These are phyloP conservation scores for Desmodus rotundus DNA, from an alignment of 2,113 vertebrate species.

Conservation along the genomic window DNA sequence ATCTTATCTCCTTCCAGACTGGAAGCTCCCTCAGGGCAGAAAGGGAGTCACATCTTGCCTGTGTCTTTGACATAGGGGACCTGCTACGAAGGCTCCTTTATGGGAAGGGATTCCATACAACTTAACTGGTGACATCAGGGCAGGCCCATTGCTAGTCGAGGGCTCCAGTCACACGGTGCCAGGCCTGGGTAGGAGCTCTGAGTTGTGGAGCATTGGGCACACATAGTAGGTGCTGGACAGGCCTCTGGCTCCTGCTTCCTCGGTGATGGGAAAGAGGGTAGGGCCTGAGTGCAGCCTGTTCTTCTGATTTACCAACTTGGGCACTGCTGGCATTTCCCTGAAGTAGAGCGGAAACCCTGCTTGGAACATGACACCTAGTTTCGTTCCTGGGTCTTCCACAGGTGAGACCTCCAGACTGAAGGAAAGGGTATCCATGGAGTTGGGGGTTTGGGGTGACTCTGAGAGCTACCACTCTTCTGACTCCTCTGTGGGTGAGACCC, in stretches of 20 bases:
- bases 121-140: not conserved
- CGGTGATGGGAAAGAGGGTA: not conserved
- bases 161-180: not conserved
- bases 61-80: not conserved
- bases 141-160: not conserved
- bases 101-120: not conserved
- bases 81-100: not conserved
- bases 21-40: not conserved
- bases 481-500: not conserved
- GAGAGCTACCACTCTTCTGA: not conserved
- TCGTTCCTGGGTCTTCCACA: not conserved
- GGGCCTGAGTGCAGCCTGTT: not conserved
- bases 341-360: not conserved
- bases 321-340: not conserved
- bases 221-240: not conserved
- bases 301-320: not conserved
- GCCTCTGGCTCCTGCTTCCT: not conserved
- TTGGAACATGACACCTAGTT: not conserved
- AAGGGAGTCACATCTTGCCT: not conserved
- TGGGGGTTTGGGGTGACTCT: not conserved
- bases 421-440: not conserved
- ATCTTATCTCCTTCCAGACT: not conserved
- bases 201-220: not conserved
- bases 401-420: not conserved
- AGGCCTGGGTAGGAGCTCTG: not conserved